These are phyloP conservation scores for Phlogophora meticulosa DNA, from an alignment of 2,888 invertebrate species.

Conservation along the genomic window DNA sequence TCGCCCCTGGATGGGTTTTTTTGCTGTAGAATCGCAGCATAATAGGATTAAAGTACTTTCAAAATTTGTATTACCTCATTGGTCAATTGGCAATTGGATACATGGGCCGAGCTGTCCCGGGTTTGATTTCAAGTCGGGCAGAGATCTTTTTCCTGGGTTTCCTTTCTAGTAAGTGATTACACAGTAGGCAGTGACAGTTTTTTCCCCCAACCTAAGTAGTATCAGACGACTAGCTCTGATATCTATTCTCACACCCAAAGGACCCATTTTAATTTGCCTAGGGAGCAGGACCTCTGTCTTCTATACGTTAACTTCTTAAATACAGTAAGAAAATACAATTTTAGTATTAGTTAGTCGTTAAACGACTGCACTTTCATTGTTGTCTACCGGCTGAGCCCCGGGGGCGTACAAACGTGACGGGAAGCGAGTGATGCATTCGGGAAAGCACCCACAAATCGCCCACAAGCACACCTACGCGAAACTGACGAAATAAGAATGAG, in stretches of 20 bases:
- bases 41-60: constrained; percentile 4
- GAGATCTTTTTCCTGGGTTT: not conserved
- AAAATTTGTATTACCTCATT: constrained; percentile 10
- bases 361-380: constrained; percentile 56
- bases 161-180: not conserved
- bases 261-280: not conserved
- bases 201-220: too few species aligned
- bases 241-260: not conserved
- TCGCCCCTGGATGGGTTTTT: constrained; percentile 15
- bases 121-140: not conserved
- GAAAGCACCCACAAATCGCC: constrained; percentile 64
- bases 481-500: constrained; percentile 12
- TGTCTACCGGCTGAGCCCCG: constrained; percentile 42
- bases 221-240: too few species aligned
- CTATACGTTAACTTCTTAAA: constrained; percentile 10
- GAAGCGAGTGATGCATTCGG: constrained; percentile 64
- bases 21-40: constrained; percentile 16
- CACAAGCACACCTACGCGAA: constrained; percentile 60
- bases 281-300: not conserved
- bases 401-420: constrained; percentile 57
- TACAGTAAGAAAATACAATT: constrained; percentile 17
- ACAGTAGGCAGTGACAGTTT: not conserved
- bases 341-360: constrained; percentile 16
- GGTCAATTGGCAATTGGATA: not conserved
- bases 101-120: not conserved